Base-by-base conservation (phyloP, 2,113 vertebrate species). In the Sinocyclocheilus anshuiensis region DNA sequence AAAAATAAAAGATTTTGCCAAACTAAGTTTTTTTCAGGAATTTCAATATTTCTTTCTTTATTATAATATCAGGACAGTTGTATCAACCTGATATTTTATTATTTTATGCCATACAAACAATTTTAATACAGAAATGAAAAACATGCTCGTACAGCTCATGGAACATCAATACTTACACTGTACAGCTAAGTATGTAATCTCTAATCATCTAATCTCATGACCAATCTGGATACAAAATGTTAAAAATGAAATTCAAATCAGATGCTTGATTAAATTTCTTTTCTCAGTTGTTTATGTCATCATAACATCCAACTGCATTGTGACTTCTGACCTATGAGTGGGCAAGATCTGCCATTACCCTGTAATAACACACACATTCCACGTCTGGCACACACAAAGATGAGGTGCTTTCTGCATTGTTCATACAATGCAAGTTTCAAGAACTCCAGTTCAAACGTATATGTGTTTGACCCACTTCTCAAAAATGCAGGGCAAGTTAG, bases 341-440 rank as follows among this genome's bases (percentile, higher is more conserved):
- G 10, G 24, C 13, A 26, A 72, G 65, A 72, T 72, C 65, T 7
- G 9, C 5, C 26, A 36, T 71, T 55, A 72, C 8, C 6, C 26
- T 83, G 20, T 10, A 83, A 57, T 53, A 69, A 69, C 63, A 72
- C 45, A 55, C 65, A 55, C 65, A 83, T 71, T 83, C 81, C 63
- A 71, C 24, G 2, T 20, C 81, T 72, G 20, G 63, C 65, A 33
- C 48, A 69, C 39, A 29, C 77, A 55, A 63, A 63, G 81, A 83
- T 83, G 65, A 72, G 65, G 45, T 79, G 84, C 18, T 71, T 81
- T 72, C 16, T 65, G 50, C 48, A 80, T 71, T 86, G 48, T 85
- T 65, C 10, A 50, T 67, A 61, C 77, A 71, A 55, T 59, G 26
- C 24, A 24, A 26, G 61, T 45, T 63, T 61, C 15, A 24, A 29